Percentiles rank a stretch among this genome's conserved stretches.
These are phyloP conservation scores for Cephus nigrinus DNA, from an alignment of 2,888 invertebrate species.

Conservation along the genomic window DNA sequence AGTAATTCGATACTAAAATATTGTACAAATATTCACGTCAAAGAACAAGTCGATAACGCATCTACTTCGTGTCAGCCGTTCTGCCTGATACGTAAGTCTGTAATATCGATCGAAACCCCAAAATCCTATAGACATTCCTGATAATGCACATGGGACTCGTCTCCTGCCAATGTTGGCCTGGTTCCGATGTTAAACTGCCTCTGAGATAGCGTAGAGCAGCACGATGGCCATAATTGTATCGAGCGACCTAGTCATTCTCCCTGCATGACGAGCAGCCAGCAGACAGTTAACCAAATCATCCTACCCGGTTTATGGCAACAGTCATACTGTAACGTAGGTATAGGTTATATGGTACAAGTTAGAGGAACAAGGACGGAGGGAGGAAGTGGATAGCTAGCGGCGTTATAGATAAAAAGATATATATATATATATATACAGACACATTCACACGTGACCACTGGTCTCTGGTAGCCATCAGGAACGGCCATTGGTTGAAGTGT, in stretches of 20 bases:
- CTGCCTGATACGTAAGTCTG: not conserved
- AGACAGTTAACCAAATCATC: constrained; percentile 40
- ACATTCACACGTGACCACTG: not conserved
- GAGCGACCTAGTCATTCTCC: constrained; percentile 42
- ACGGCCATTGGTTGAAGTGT: not conserved
- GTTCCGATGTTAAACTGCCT: constrained; percentile 53
- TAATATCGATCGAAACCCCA: not conserved
- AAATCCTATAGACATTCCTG: not conserved
- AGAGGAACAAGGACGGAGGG: not conserved
- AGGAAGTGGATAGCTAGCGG: not conserved
- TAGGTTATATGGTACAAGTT: not conserved
- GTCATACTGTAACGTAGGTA: not conserved
- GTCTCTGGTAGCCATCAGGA: not conserved
- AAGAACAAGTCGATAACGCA: not conserved
- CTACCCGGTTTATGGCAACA: constrained; percentile 15
- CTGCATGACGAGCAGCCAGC: constrained; percentile 39
- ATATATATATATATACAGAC: not conserved
- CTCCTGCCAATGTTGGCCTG: constrained; percentile 48
- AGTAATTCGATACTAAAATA: not conserved
- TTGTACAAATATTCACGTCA: not conserved
- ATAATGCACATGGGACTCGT: not conserved
- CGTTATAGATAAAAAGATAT: not conserved
- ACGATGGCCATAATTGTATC: constrained; percentile 43
- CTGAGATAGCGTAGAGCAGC: constrained; percentile 34
- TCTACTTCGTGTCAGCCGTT: not conserved